These are phyloP conservation scores for Conus ventricosus DNA, from an alignment of 1,140 invertebrate species.

Conservation along the genomic window DNA sequence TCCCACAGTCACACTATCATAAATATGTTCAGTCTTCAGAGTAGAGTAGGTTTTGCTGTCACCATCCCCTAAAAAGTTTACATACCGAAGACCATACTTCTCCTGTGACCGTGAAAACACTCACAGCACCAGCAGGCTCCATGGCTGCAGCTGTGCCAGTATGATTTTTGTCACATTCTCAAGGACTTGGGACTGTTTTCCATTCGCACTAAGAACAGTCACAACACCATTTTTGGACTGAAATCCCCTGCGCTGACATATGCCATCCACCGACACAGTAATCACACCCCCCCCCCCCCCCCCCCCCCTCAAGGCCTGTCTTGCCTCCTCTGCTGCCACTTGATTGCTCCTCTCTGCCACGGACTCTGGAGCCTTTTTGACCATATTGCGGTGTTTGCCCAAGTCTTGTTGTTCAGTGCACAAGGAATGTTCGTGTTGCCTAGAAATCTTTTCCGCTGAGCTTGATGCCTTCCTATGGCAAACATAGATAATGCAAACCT, in stretches of 20 bases:
- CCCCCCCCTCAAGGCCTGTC: background rate
- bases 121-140: slow-evolving; percentile 31
- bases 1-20: background rate
- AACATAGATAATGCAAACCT: slow-evolving; percentile 28
- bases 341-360: background rate
- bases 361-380: background rate
- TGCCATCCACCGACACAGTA: slow-evolving; percentile 29
- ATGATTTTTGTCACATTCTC: slow-evolving; percentile 27
- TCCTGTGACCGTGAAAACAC: slow-evolving; percentile 32
- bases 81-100: slow-evolving; percentile 13
- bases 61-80: slow-evolving; percentile 37
- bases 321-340: background rate
- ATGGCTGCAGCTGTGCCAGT: slow-evolving; percentile 23
- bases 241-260: slow-evolving; percentile 31
- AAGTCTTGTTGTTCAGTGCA: background rate
- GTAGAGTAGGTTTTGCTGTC: slow-evolving; percentile 33
- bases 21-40: background rate
- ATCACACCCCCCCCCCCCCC: background rate
- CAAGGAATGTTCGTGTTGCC: slow-evolving; percentile 34
- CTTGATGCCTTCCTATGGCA: slow-evolving; percentile 31
- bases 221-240: slow-evolving; percentile 32
- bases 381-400: background rate
- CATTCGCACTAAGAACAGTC: slow-evolving; percentile 3
- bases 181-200: slow-evolving; percentile 22
- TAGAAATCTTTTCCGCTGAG: slow-evolving; percentile 15